Conservation (phyloP, 2,888 invertebrate genomes). For the Chaetogeoica ovagalla region DNA sequence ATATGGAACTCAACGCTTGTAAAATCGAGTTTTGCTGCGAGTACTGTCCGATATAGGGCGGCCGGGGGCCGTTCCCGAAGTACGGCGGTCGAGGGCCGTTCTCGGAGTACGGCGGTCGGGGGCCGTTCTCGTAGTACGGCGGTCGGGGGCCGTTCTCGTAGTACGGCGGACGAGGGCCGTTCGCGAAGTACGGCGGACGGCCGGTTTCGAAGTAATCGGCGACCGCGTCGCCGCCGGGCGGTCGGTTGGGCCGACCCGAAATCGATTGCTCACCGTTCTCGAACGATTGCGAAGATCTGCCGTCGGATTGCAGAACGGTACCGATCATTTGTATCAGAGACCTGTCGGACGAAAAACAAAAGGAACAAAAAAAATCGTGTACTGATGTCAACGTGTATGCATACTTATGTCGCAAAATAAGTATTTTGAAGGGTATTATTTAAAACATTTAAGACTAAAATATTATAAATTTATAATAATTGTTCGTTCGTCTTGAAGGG, state of each 20-base stretch:
- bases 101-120: constrained; percentile 19
- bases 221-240: not conserved
- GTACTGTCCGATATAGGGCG: constrained; percentile 30
- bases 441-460: too few relatives aligned
- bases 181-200: constrained; percentile 18
- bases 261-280: not conserved
- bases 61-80: constrained; percentile 30
- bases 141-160: constrained; percentile 36
- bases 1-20: constrained; percentile 66
- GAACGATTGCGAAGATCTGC: constrained; percentile 2
- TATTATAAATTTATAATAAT: too few relatives aligned
- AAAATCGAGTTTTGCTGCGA: constrained; percentile 58
- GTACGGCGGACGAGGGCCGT: not conserved
- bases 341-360: not conserved
- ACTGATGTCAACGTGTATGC: too few relatives aligned
- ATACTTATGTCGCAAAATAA: too few relatives aligned
- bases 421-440: too few relatives aligned
- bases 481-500: too few relatives aligned
- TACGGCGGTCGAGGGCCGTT: constrained; percentile 45
- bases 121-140: not conserved
- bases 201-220: constrained; percentile 19
- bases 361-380: too few relatives aligned
- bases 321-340: constrained; percentile 36
- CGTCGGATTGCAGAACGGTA: constrained; percentile 16
- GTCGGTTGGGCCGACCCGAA: constrained; percentile 31